phyloP scores from a whole-genome alignment of 2,888 invertebrate species.

The Cheilosia impressa region DNA sequence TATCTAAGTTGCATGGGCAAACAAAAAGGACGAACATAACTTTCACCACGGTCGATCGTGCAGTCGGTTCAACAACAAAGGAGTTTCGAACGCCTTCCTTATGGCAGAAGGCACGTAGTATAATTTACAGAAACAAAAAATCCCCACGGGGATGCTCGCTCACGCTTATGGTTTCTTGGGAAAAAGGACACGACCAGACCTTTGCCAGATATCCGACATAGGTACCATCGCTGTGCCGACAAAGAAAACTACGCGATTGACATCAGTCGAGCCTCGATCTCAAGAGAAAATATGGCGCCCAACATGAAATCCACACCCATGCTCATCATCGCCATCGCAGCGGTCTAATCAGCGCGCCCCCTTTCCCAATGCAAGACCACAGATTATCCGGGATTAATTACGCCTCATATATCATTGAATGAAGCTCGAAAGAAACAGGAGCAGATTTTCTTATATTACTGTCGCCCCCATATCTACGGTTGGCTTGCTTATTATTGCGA shows the following conservation, averaged over 20 bases:
- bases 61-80: slow-evolving; percentile 56
- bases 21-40: slow-evolving; percentile 21
- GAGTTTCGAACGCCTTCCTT: slow-evolving; percentile 32
- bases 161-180: slow-evolving; percentile 13
- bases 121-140: neutral
- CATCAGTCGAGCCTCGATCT: neutral
- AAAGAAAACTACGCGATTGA: slow-evolving; percentile 21
- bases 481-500: slow-evolving; percentile 28
- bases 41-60: slow-evolving; percentile 38
- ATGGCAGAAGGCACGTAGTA: slow-evolving; percentile 9
- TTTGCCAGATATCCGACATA: slow-evolving; percentile 46
- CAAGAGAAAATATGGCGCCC: slow-evolving; percentile 38
- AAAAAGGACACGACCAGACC: slow-evolving; percentile 31
- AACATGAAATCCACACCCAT: neutral
- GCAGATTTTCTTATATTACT: slow-evolving; percentile 56
- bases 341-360: slow-evolving; percentile 54
- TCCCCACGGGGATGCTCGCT: slow-evolving; percentile 28
- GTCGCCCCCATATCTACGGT: slow-evolving; percentile 5
- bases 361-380: slow-evolving; percentile 38
- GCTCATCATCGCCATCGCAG: neutral
- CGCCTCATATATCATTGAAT: slow-evolving; percentile 76
- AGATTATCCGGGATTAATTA: slow-evolving; percentile 76
- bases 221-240: slow-evolving; percentile 28
- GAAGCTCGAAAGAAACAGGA: slow-evolving; percentile 46
- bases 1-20: neutral